Base-by-base conservation (phyloP, 1,140 invertebrate species). In the Acromyrmex echinatior region DNA sequence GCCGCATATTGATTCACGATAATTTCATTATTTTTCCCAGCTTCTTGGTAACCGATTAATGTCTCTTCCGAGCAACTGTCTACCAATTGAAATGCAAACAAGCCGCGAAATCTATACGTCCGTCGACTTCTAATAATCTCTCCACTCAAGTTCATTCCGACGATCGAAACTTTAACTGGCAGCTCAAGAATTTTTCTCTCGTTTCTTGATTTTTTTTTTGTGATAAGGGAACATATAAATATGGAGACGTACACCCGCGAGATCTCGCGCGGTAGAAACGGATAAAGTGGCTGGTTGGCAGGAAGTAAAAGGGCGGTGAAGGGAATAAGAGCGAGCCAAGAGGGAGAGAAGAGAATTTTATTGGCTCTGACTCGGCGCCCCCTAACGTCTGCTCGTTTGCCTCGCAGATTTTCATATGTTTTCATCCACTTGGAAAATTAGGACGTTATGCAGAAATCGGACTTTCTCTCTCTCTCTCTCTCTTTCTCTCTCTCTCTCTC, bases 361-460 rank as follows among this genome's bases (percentile, higher is more conserved):
- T 95, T 95, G 94, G 95, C 93, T 93, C 93, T 93, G 94, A 95
- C 94, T 95, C 92, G 93, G 92, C 93, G 93, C 93, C 92, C 94
- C 92, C 92, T 92, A 94, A 94, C 93, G 93, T 93, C 87, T 94
- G 92, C 93, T 95, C 94, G 92, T 95, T 95, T 95, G 93, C 93
- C 92, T 94, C 94, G 92, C 93, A 94, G 94, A 95, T 95, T 95
- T 95, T 95, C 95, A 95, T 95, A 94, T 94, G 95, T 95, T 94
- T 94, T 94, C 94, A 95, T 94, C 92, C 94, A 93, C 91, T 94
- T 90, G 95, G 94, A 95, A 95, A 95, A 95, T 95, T 95, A 94
- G 94, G 95, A 94, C 93, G 93, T 94, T 93, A 93, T 94, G 92
- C 86, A 79, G 79, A 73, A 91, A 88, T 86, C 82, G 88, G 86